Conservation (phyloP, 1,140 invertebrate species). For the Lepidurus apus region DNA sequence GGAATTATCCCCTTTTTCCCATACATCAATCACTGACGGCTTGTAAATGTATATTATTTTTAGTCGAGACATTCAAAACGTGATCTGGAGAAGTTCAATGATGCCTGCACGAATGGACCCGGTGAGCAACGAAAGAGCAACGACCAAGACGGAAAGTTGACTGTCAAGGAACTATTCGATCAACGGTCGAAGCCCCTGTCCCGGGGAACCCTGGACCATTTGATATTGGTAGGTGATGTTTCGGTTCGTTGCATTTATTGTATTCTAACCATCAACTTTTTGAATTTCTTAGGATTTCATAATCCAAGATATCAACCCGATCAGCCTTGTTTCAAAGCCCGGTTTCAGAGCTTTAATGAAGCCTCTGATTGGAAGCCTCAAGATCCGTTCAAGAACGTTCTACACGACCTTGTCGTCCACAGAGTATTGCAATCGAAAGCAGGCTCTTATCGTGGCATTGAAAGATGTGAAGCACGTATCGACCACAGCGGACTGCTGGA, state of each 20-base stretch:
- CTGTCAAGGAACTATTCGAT: neutral
- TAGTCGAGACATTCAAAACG: neutral
- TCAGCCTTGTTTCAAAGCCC: neutral
- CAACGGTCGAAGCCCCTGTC: neutral
- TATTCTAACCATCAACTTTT: neutral
- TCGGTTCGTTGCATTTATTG: too few species aligned
- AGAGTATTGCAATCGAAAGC: neutral
- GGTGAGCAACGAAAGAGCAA: neutral
- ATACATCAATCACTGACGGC: too few species aligned
- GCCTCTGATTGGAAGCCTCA: neutral
- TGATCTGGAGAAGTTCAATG: neutral
- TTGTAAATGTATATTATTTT: neutral
- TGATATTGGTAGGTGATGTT: neutral
- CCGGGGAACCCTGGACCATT: neutral
- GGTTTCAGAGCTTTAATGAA: neutral
- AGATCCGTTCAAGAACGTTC: neutral
- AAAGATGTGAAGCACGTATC: neutral
- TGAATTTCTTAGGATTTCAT: neutral
- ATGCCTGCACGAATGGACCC: neutral
- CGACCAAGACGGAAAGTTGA: neutral
- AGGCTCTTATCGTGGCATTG: neutral
- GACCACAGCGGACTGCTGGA: conserved; percentile 22
- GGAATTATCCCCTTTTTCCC: too few species aligned
- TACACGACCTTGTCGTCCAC: neutral
- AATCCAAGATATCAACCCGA: neutral